A percentile compares a stretch with the other conserved stretches of the same genome.
Evolutionary conservation across 64 coral and sea anemone species (phyloP).

Genomic region (Acropora tenuis): DNA sequence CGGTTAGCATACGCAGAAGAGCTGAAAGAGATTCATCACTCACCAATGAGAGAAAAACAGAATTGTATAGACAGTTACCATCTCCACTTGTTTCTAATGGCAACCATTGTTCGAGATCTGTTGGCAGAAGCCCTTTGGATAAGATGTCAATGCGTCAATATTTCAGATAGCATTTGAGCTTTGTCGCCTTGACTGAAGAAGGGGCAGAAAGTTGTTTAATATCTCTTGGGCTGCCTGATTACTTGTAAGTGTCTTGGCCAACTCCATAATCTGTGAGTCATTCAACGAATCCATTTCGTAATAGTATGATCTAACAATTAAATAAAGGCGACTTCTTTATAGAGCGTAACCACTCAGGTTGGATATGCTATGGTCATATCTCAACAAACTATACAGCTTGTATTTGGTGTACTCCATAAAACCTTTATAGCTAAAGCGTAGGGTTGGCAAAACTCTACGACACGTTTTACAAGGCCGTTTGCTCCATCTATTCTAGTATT

Average conservation of each 20-base stretch:
- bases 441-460: no score
- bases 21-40: conserved; percentile 21
- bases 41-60: conserved; percentile 18
- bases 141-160: not conserved
- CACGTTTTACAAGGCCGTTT: no score
- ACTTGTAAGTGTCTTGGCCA: not conserved
- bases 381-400: no score
- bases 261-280: not conserved
- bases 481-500: no score
- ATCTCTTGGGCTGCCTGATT: not conserved
- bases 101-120: not conserved
- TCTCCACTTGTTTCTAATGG: conserved; percentile 31
- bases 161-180: not conserved
- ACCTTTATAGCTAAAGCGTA: no score
- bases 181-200: not conserved
- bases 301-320: no score
- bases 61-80: conserved; percentile 59
- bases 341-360: no score
- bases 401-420: no score
- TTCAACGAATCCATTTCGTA: no score
- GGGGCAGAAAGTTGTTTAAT: not conserved
- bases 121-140: conserved; percentile 7
- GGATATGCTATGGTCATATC: no score
- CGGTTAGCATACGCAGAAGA: conserved; percentile 32
- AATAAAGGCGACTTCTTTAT: no score